phyloP scores from a whole-genome alignment of 2,113 vertebrate species.

The Gnathonemus echidnorhynchus region DNA sequence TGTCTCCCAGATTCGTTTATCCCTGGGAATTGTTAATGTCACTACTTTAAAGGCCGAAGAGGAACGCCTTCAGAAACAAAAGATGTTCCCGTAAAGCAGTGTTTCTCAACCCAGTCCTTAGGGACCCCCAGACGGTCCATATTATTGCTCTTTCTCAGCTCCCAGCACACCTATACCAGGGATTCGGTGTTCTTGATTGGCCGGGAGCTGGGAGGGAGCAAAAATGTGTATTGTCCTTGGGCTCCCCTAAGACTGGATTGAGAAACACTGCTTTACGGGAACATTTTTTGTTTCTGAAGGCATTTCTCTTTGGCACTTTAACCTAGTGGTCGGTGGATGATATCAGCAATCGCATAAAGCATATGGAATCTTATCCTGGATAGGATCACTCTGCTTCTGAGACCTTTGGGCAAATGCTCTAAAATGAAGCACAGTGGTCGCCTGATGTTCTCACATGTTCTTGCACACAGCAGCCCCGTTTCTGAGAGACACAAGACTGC shows the following conservation, averaged over 20 bases:
- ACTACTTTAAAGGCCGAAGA: neutral
- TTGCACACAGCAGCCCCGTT: neutral
- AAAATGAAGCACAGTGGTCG: neutral
- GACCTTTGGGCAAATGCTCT: neutral
- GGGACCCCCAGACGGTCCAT: neutral
- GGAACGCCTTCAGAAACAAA: neutral
- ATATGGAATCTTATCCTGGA: neutral
- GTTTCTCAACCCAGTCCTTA: neutral
- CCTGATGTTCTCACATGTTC: neutral
- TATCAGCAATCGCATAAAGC: neutral
- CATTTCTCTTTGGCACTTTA: neutral
- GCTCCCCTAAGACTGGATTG: neutral
- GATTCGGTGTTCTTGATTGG: neutral
- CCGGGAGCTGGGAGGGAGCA: neutral
- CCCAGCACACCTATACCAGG: neutral
- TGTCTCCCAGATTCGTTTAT: neutral
- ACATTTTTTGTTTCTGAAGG: neutral
- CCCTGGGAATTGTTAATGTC: neutral
- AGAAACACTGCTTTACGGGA: neutral
- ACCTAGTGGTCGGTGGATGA: neutral
- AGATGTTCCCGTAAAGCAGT: neutral
- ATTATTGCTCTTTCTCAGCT: neutral
- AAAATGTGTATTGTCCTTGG: neutral
- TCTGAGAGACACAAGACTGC: neutral
- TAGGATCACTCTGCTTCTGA: neutral